A percentile compares a stretch with the other conserved stretches of the same genome.
These are phyloP conservation scores for Sisyra nigra DNA, from an alignment of 2,888 invertebrate species.

Conservation along the genomic window DNA sequence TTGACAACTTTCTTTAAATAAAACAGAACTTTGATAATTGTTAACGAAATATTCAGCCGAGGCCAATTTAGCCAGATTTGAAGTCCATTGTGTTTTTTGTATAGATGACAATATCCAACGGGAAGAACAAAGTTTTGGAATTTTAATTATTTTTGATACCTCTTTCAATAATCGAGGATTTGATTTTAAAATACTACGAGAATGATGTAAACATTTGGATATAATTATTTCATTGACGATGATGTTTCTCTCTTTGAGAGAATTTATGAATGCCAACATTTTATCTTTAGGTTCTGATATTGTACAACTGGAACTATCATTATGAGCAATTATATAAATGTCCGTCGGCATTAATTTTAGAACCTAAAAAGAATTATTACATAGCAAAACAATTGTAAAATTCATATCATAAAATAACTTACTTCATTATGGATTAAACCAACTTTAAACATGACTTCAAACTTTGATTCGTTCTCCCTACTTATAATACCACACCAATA, in stretches of 20 bases:
- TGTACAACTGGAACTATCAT: slow-evolving; percentile 72
- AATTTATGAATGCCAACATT: slow-evolving; percentile 45
- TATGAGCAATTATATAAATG: slow-evolving; percentile 78
- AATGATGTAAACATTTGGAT: slow-evolving; percentile 81
- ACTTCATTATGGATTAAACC: slow-evolving; percentile 28
- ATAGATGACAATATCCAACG: slow-evolving; percentile 81
- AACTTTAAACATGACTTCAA: slow-evolving; percentile 70
- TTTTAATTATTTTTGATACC: slow-evolving; percentile 43
- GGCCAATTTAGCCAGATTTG: slow-evolving; percentile 41
- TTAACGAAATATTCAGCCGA: slow-evolving; percentile 84
- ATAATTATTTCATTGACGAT: slow-evolving; percentile 74
- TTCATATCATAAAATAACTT: slow-evolving; percentile 10
- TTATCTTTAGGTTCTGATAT: slow-evolving; percentile 69
- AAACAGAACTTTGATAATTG: slow-evolving; percentile 50
- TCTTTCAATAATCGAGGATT: slow-evolving; percentile 48
- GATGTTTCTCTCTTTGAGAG: slow-evolving; percentile 50
- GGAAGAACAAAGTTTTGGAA: slow-evolving; percentile 46
- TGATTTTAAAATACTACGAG: slow-evolving; percentile 58
- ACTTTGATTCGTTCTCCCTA: slow-evolving; percentile 42
- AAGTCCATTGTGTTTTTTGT: slow-evolving; percentile 53
- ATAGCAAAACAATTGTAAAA: background rate
- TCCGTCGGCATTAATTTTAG: slow-evolving; percentile 46
- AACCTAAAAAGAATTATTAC: slow-evolving; percentile 1
- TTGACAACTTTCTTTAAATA: slow-evolving; percentile 67
- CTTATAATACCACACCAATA: slow-evolving; percentile 60